A percentile compares a stretch with the other conserved stretches of the same genome.
Evolutionary conservation across 2,113 vertebrate species (phyloP).

Genomic region (Gallinago jamesoni): DNA sequence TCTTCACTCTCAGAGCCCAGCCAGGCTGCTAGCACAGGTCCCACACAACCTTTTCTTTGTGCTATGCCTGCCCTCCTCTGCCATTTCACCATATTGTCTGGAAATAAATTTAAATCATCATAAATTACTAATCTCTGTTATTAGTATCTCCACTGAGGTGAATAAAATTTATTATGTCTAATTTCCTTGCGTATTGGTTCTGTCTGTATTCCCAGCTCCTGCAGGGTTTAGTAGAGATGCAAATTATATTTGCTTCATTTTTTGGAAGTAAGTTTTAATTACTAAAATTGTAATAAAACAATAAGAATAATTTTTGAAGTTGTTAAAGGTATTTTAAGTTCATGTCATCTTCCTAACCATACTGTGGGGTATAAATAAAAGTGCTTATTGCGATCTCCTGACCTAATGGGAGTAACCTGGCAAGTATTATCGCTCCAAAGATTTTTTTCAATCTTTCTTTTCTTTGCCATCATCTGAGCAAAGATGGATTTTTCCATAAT

Average conservation of each 20-base stretch:
- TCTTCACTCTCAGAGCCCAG: background rate
- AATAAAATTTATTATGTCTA: background rate
- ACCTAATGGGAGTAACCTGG: background rate
- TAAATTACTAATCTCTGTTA: background rate
- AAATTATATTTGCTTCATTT: background rate
- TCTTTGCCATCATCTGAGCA: background rate
- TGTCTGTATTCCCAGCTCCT: background rate
- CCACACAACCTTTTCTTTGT: background rate
- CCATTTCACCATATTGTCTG: background rate
- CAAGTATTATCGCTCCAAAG: background rate
- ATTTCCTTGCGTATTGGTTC: background rate
- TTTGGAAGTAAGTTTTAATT: conserved; percentile 7
- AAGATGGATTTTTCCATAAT: conserved; percentile 16
- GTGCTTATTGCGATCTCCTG: background rate
- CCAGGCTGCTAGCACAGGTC: background rate
- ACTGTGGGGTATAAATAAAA: background rate
- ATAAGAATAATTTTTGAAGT: background rate
- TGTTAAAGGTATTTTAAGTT: background rate
- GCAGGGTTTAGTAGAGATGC: background rate
- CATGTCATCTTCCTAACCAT: background rate
- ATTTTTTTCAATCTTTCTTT: background rate
- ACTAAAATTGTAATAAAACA: background rate
- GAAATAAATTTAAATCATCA: background rate
- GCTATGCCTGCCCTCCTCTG: background rate
- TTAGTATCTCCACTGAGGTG: background rate